phyloP scores from a whole-genome alignment of 1,140 invertebrate genomes.

The Limonius californicus region DNA sequence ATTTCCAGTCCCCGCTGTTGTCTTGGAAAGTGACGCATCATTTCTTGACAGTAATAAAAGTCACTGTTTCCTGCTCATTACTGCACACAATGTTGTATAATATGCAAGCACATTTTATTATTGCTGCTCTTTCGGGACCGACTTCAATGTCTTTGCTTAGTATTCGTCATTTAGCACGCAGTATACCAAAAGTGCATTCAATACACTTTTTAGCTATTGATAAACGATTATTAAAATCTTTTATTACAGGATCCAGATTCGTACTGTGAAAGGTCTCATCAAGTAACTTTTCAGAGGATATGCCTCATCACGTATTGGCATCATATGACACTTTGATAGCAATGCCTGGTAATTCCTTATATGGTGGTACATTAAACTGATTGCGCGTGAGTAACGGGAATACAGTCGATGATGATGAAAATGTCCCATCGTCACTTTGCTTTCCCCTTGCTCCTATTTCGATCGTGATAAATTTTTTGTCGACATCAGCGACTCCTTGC shows the following conservation, averaged over 20 bases:
- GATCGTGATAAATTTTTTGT: not conserved
- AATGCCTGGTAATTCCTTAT: too few relatives aligned
- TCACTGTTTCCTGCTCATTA: too few relatives aligned
- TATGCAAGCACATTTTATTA: too few relatives aligned
- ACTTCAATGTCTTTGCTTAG: too few relatives aligned
- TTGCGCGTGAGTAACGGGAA: conserved; percentile 2
- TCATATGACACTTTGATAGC: not conserved
- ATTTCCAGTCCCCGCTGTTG: too few relatives aligned
- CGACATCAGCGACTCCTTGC: conserved; percentile 21
- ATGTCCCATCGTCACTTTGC: conserved; percentile 24
- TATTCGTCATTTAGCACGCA: too few relatives aligned
- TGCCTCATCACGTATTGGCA: conserved; percentile 12
- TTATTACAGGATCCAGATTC: not conserved
- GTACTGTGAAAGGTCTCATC: not conserved
- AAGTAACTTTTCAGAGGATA: conserved; percentile 5
- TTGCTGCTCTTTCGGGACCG: too few relatives aligned
- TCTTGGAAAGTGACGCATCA: too few relatives aligned
- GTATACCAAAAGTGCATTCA: not conserved
- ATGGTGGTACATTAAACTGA: not conserved
- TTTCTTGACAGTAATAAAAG: too few relatives aligned
- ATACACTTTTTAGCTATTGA: not conserved
- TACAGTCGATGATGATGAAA: conserved; percentile 13
- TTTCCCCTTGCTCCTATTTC: conserved; percentile 12
- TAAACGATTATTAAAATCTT: not conserved
- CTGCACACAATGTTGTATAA: too few relatives aligned